Conservation (phyloP, 35 echinoderm and acorn worm genomes). For the Hemicentrotus pulcherrimus region DNA sequence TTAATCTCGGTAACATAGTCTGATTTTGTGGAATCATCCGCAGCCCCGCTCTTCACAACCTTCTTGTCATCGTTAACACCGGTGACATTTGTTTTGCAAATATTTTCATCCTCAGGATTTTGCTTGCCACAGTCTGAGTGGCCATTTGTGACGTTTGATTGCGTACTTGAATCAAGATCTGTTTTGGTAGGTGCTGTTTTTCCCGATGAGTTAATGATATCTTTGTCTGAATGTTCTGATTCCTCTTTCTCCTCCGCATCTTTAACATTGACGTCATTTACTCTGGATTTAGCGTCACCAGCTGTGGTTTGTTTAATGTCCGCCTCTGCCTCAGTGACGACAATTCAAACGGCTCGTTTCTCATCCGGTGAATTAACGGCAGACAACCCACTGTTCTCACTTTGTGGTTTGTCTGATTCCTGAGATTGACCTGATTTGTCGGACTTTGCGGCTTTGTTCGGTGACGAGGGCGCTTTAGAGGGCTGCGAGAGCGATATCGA, state of each 20-base stretch:
- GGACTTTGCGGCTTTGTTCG: background rate
- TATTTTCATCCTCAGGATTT: background rate
- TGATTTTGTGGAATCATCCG: background rate
- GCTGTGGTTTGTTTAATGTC: background rate
- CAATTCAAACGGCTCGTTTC: background rate
- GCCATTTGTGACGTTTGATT: background rate
- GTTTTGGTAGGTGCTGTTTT: background rate
- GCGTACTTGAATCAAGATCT: background rate
- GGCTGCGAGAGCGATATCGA: background rate
- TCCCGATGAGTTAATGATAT: background rate
- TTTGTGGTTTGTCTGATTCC: background rate
- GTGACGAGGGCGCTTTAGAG: background rate
- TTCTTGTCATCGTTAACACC: background rate
- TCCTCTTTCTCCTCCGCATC: background rate
- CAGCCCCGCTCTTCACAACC: background rate
- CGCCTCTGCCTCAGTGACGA: background rate
- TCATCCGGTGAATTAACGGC: background rate
- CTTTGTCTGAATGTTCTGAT: background rate
- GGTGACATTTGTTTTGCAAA: background rate
- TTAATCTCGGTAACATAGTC: slow-evolving; percentile 8
- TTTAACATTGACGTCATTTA: background rate
- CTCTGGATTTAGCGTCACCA: background rate
- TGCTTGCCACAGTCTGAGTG: background rate
- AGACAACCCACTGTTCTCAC: background rate
- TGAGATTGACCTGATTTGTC: background rate